A percentile compares a stretch with the other conserved stretches of the same genome.
These are phyloP conservation scores for Mantis religiosa DNA, from an alignment of 2,888 invertebrate genomes.

Conservation along the genomic window DNA sequence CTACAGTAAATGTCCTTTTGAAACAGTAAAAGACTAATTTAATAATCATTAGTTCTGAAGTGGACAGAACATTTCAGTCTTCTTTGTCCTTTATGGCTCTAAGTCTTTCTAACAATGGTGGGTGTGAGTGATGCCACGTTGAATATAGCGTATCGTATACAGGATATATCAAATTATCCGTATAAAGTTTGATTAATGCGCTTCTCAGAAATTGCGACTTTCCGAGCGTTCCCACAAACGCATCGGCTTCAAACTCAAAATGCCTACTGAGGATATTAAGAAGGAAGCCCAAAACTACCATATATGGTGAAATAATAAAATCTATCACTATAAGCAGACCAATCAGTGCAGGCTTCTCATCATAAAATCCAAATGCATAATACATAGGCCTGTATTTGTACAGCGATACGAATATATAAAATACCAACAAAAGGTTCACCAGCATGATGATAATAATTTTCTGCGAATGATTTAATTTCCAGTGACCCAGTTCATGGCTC, in stretches of 20 bases:
- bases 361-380: slow-evolving; percentile 80
- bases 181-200: slow-evolving; percentile 85
- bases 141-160: slow-evolving; percentile 90
- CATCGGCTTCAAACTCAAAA: slow-evolving; percentile 96
- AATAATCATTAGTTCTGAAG: neutral
- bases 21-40: neutral
- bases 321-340: slow-evolving; percentile 86
- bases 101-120: slow-evolving; percentile 89
- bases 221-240: slow-evolving; percentile 77
- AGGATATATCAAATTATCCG: slow-evolving; percentile 95
- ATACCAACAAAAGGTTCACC: slow-evolving; percentile 59
- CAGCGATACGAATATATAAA: slow-evolving; percentile 58
- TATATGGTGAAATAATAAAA: slow-evolving; percentile 89
- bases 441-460: slow-evolving; percentile 82
- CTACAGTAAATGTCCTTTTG: neutral
- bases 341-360: slow-evolving; percentile 79
- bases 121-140: slow-evolving; percentile 94
- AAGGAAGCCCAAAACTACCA: slow-evolving; percentile 80
- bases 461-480: slow-evolving; percentile 86
- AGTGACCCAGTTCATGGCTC: slow-evolving; percentile 96
- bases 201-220: slow-evolving; percentile 69
- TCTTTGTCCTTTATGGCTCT: slow-evolving; percentile 49
- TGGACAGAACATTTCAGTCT: neutral
- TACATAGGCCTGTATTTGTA: slow-evolving; percentile 68
- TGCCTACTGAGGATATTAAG: slow-evolving; percentile 79